Percentiles rank a stretch among this genome's conserved stretches.
Evolutionary conservation across 2,797 vertebrate species (phyloP).

Genomic region (Sternarchorhynchus goeldii): DNA sequence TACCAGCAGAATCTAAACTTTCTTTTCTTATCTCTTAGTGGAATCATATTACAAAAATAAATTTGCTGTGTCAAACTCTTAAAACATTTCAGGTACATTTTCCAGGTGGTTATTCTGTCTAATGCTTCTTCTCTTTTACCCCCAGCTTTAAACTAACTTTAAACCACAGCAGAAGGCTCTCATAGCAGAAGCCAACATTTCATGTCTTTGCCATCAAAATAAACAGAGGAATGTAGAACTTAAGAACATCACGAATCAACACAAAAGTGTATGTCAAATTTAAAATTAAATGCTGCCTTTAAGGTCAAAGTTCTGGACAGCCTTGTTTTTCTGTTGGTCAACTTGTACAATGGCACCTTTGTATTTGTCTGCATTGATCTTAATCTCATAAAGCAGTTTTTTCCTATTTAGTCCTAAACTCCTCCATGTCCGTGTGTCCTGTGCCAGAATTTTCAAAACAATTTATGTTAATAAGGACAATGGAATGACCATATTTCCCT

Average conservation of each 20-base stretch:
- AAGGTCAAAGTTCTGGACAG: conserved; percentile 4
- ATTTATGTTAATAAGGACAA: conserved; percentile 42
- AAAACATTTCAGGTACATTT: conserved; percentile 5
- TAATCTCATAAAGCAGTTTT: conserved; percentile 54
- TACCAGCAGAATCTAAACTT: neutral
- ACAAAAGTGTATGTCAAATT: conserved; percentile 18
- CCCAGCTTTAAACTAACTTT: no score
- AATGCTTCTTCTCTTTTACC: no score
- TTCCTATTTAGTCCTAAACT: conserved; percentile 51
- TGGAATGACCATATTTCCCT: conserved; percentile 38
- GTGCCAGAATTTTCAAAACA: conserved; percentile 54
- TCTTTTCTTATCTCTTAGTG: conserved; percentile 28
- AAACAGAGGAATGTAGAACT: no score
- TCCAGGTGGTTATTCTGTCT: no score
- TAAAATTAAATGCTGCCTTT: conserved; percentile 25
- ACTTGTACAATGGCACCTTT: conserved; percentile 29
- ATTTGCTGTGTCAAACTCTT: conserved; percentile 10
- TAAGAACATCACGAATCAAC: neutral
- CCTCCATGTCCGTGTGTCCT: conserved; percentile 28
- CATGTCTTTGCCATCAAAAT: no score
- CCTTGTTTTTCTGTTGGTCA: conserved; percentile 8
- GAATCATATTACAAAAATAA: neutral
- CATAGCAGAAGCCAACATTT: no score
- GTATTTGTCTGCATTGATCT: conserved; percentile 36
- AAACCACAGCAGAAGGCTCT: no score